These are phyloP conservation scores for Xylocampa areola DNA, from an alignment of 2,888 invertebrate genomes.

Conservation along the genomic window DNA sequence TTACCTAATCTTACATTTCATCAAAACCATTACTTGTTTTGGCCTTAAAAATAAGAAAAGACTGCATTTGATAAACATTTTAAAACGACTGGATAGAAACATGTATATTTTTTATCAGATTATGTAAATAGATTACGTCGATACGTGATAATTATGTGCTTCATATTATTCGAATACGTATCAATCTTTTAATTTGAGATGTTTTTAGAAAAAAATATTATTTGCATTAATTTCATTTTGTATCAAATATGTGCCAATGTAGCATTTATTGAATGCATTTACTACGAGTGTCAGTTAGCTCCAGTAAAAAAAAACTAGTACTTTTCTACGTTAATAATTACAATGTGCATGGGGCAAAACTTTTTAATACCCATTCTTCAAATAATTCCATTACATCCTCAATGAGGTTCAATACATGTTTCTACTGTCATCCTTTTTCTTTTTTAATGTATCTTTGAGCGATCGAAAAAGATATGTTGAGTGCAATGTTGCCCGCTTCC, in stretches of 20 bases:
- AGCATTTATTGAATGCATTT: conserved; percentile 67
- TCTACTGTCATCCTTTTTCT: too few relatives aligned
- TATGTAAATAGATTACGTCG: conserved; percentile 9
- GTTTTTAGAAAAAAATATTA: too few relatives aligned
- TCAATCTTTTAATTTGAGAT: neutral
- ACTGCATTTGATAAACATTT: conserved; percentile 55
- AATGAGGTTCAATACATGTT: too few relatives aligned
- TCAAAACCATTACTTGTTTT: conserved; percentile 49
- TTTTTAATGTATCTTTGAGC: too few relatives aligned
- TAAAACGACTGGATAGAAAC: conserved; percentile 4
- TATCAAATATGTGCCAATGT: conserved; percentile 61
- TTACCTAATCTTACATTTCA: conserved; percentile 11
- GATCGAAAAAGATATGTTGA: too few relatives aligned
- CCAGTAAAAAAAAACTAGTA: conserved; percentile 13
- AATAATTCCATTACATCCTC: too few relatives aligned
- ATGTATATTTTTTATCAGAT: conserved; percentile 22
- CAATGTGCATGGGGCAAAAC: conserved; percentile 20
- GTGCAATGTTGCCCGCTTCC: conserved; percentile 27
- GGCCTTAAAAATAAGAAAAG: conserved; percentile 67
- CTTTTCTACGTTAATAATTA: conserved; percentile 18
- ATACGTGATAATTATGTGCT: too few relatives aligned
- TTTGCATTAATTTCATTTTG: conserved; percentile 6
- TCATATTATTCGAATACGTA: too few relatives aligned
- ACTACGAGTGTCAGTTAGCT: conserved; percentile 42
- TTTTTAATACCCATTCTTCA: too few relatives aligned